Conservation (phyloP, 1,140 invertebrate species). For the Achroia grisella region DNA sequence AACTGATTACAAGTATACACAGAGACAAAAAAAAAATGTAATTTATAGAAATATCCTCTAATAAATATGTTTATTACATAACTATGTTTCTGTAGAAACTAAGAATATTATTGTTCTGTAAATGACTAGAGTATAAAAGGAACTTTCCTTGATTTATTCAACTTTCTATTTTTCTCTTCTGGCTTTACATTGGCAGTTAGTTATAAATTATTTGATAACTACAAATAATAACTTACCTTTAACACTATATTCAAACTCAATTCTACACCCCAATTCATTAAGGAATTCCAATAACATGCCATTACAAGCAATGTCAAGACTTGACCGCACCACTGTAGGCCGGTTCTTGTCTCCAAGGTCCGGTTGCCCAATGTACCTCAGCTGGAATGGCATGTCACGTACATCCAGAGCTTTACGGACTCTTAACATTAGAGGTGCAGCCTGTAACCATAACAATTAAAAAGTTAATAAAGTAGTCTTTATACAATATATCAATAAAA, state of each 20-base stretch:
- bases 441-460: conserved; percentile 50
- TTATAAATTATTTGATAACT: neutral
- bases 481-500: too few species aligned
- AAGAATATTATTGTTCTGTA: too few species aligned
- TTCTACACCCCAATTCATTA: conserved; percentile 90
- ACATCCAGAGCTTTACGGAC: conserved; percentile 86
- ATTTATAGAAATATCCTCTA: too few species aligned
- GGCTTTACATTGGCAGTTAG: too few species aligned
- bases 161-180: too few species aligned
- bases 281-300: conserved; percentile 93
- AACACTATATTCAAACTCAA: conserved; percentile 95
- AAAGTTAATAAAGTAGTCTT: too few species aligned
- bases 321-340: conserved; percentile 91
- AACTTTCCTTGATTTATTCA: too few species aligned
- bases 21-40: too few species aligned
- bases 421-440: conserved; percentile 79
- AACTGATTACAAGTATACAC: too few species aligned
- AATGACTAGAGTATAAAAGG: too few species aligned
- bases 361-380: conserved; percentile 92
- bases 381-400: conserved; percentile 87
- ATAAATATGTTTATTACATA: too few species aligned
- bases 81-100: too few species aligned
- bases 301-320: conserved; percentile 93
- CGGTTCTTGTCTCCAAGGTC: conserved; percentile 90
- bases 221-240: conserved; percentile 74